A percentile compares a stretch with the other conserved stretches of the same genome.
These are phyloP conservation scores for Osmoderma eremita DNA, from an alignment of 2,888 invertebrate species.

Conservation along the genomic window DNA sequence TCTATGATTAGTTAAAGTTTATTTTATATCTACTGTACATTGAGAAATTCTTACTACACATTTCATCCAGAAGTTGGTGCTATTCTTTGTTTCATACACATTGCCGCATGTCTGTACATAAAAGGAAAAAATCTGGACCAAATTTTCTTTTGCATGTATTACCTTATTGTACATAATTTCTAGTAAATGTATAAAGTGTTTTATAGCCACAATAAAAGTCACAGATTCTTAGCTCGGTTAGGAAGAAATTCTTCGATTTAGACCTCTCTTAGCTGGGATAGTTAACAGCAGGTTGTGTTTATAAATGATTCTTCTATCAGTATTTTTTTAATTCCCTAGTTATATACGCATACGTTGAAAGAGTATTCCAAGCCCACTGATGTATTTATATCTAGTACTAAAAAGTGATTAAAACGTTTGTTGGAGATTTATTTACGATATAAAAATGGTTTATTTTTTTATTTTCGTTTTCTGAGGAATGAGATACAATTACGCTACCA, in stretches of 20 bases:
- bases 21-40: slow-evolving; percentile 23
- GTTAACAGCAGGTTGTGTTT: slow-evolving; percentile 26
- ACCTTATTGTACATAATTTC: slow-evolving; percentile 42
- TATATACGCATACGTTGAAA: neutral
- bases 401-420: slow-evolving; percentile 17
- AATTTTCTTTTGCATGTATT: slow-evolving; percentile 41
- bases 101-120: slow-evolving; percentile 40
- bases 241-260: slow-evolving; percentile 5
- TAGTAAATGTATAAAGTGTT: slow-evolving; percentile 40
- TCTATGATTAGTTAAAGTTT: slow-evolving; percentile 17
- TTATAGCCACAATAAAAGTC: slow-evolving; percentile 26
- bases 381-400: slow-evolving; percentile 17
- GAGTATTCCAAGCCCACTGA: slow-evolving; percentile 8
- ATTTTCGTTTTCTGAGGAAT: slow-evolving; percentile 21
- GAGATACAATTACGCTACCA: slow-evolving; percentile 36
- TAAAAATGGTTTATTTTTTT: slow-evolving; percentile 21
- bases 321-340: slow-evolving; percentile 31
- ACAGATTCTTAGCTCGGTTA: slow-evolving; percentile 1
- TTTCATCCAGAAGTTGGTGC: slow-evolving; percentile 39
- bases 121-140: slow-evolving; percentile 36
- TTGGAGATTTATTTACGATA: slow-evolving; percentile 15
- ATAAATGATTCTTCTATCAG: slow-evolving; percentile 27
- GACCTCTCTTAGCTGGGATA: slow-evolving; percentile 15
- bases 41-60: slow-evolving; percentile 21
- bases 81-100: slow-evolving; percentile 38